These are phyloP conservation scores for Ooceraea biroi DNA, from an alignment of 1,140 invertebrate species.

Conservation along the genomic window DNA sequence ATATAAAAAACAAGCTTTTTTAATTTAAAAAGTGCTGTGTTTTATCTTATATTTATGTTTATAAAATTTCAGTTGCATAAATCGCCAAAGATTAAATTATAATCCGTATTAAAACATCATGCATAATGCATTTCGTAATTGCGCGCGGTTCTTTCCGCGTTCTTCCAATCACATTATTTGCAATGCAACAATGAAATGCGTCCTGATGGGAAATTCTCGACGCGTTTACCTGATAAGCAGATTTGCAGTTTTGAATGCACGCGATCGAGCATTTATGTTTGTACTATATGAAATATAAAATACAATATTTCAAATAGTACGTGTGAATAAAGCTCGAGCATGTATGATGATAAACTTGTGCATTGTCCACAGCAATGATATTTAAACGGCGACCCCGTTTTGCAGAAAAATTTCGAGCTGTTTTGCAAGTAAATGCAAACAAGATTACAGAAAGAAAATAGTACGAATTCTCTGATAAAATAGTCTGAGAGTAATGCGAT, in stretches of 20 bases:
- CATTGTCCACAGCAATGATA: conserved; percentile 5
- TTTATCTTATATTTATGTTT: neutral
- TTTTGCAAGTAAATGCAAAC: conserved; percentile 2
- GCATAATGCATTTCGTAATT: neutral
- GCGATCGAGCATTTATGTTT: conserved; percentile 37
- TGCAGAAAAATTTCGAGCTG: conserved; percentile 27
- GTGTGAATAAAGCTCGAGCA: conserved; percentile 14
- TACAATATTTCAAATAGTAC: conserved; percentile 47
- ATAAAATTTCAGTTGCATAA: neutral
- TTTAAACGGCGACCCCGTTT: conserved; percentile 37
- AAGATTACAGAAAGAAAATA: neutral
- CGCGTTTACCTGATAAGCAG: conserved; percentile 47
- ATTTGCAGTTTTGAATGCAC: conserved; percentile 25
- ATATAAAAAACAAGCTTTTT: too few species aligned
- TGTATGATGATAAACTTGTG: conserved; percentile 35
- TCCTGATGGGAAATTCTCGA: conserved; percentile 39
- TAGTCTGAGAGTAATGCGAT: neutral
- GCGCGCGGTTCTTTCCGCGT: conserved; percentile 6
- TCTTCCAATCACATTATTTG: conserved; percentile 22
- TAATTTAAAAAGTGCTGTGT: too few species aligned
- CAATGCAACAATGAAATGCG: neutral
- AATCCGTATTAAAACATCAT: neutral
- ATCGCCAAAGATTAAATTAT: neutral
- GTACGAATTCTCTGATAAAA: neutral
- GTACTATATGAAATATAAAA: conserved; percentile 25